Evolutionary conservation across 2,113 vertebrate species (phyloP).

Genomic region (Leiothrix lutea): DNA sequence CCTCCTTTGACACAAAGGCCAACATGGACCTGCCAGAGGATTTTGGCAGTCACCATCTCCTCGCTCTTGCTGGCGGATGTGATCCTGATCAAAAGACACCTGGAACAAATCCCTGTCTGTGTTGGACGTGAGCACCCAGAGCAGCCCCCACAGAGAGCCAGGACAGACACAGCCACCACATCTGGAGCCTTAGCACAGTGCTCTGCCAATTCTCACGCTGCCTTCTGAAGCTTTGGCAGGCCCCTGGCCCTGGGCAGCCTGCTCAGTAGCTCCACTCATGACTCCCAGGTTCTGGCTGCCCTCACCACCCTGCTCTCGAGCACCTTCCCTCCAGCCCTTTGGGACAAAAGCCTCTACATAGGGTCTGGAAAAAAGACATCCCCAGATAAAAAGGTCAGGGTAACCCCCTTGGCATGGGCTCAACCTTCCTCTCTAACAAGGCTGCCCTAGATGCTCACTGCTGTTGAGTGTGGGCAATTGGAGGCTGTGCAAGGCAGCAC

Average conservation of each 20-base stretch:
- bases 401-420: background rate
- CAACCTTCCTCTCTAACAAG: background rate
- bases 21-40: background rate
- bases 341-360: background rate
- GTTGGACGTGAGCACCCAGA: background rate
- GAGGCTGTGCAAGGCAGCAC: background rate
- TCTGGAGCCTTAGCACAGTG: background rate
- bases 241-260: background rate
- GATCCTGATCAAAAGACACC: background rate
- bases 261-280: background rate
- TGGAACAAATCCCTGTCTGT: background rate
- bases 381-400: background rate
- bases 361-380: background rate
- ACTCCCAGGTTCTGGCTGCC: background rate
- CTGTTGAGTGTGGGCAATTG: background rate
- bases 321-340: background rate
- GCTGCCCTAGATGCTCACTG: background rate
- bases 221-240: background rate
- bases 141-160: background rate
- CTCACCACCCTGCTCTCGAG: accelerated
- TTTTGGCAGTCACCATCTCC: background rate
- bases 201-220: background rate
- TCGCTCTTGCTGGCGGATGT: accelerated
- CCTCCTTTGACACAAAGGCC: background rate
- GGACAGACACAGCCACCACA: background rate